A percentile compares a stretch with the other conserved stretches of the same genome.
These are phyloP conservation scores for Trachymyrmex cornetzi DNA, from an alignment of 1,140 invertebrate species.

Conservation along the genomic window DNA sequence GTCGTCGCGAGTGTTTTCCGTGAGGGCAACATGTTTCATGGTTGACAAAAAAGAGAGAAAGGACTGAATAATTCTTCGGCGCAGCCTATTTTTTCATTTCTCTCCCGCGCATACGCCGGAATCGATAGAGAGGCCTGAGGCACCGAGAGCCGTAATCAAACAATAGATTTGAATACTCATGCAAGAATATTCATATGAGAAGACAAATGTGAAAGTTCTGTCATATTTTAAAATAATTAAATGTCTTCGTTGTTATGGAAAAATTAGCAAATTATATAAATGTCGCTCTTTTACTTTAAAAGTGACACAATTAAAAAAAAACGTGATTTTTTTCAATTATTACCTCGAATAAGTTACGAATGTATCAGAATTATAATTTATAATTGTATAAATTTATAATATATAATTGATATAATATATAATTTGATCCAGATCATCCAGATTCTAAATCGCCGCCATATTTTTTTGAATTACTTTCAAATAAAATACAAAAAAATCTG, in stretches of 20 bases:
- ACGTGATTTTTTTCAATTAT: too few species aligned
- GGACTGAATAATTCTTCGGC: neutral
- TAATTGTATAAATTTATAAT: too few species aligned
- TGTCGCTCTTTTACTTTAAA: too few species aligned
- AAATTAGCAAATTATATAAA: neutral
- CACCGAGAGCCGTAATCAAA: slow-evolving; percentile 35
- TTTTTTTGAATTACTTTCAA: too few species aligned
- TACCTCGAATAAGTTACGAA: too few species aligned
- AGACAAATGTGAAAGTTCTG: neutral
- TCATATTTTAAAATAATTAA: neutral
- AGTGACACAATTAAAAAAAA: too few species aligned
- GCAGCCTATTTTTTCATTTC: slow-evolving; percentile 40
- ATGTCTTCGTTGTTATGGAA: neutral
- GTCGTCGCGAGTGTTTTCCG: slow-evolving; percentile 36
- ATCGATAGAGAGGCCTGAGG: slow-evolving; percentile 25
- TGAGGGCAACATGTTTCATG: slow-evolving; percentile 19
- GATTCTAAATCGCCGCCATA: too few species aligned
- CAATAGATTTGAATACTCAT: slow-evolving; percentile 3
- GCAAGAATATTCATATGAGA: slow-evolving; percentile 8
- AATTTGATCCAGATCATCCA: too few species aligned
- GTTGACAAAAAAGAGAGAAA: neutral
- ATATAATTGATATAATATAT: too few species aligned
- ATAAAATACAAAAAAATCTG: too few species aligned
- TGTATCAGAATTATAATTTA: too few species aligned
- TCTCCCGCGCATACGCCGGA: neutral